These are phyloP conservation scores for Bruchidius siliquastri DNA, from an alignment of 2,888 invertebrate genomes.

Conservation along the genomic window DNA sequence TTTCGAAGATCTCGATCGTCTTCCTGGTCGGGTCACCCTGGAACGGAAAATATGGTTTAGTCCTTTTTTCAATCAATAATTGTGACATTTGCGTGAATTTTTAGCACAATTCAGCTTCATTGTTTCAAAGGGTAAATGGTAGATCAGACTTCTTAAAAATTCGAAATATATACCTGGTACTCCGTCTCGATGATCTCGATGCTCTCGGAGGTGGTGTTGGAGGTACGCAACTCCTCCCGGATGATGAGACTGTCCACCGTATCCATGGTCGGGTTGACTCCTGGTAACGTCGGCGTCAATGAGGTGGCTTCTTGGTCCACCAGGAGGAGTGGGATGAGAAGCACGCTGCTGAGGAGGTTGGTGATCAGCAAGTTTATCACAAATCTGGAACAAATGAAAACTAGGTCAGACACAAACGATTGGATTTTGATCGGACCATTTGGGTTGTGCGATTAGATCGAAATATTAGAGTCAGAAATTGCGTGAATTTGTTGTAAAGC, in stretches of 20 bases:
- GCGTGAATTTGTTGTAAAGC: too few relatives aligned
- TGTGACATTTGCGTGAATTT: too few relatives aligned
- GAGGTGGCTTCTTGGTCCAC: conserved; percentile 46
- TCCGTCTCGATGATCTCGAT: conserved; percentile 25
- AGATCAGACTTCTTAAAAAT: too few relatives aligned
- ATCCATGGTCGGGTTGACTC: conserved; percentile 24
- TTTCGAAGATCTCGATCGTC: conserved; percentile 26
- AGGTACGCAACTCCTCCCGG: conserved; percentile 21
- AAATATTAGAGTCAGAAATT: too few relatives aligned
- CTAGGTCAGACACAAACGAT: not conserved
- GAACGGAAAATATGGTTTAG: too few relatives aligned
- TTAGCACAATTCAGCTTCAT: too few relatives aligned
- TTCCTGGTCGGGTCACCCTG: conserved; percentile 14
- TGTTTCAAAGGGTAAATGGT: too few relatives aligned
- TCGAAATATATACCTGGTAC: conserved; percentile 1
- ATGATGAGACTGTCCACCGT: conserved; percentile 19
- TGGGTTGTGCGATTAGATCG: too few relatives aligned
- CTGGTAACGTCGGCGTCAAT: conserved; percentile 44
- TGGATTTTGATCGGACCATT: too few relatives aligned
- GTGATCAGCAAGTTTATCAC: conserved; percentile 53
- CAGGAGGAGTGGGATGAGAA: conserved; percentile 51
- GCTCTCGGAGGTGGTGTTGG: conserved; percentile 15
- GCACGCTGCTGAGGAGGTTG: conserved; percentile 49
- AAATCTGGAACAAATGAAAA: conserved; percentile 42
- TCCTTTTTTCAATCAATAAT: too few relatives aligned